Conservation (phyloP, 53 echinoderm and acorn worm genomes). For the Luidia sarsii region DNA sequence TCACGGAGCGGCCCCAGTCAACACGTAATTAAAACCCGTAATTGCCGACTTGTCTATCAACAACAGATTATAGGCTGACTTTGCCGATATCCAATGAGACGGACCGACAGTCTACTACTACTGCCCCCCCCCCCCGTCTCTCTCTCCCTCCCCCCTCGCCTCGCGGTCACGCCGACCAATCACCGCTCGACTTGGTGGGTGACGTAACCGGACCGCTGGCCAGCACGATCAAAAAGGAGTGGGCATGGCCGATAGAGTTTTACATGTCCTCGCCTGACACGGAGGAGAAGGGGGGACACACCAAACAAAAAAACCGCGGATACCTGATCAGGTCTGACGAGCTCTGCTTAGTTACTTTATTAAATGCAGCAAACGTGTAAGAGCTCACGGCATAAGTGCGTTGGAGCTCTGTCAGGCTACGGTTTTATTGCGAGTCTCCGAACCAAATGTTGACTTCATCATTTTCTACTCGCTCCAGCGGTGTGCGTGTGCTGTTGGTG, state of each 20-base stretch:
- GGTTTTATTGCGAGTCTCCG: no score
- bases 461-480: not conserved
- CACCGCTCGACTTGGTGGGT: not conserved
- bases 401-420: slow-evolving; percentile 5
- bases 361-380: slow-evolving; percentile 19
- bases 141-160: no score
- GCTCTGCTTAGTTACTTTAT: slow-evolving; percentile 36
- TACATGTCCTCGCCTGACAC: no score
- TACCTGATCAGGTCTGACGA: slow-evolving; percentile 13
- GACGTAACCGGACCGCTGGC: slow-evolving; percentile 15
- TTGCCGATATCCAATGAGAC: slow-evolving; percentile 53
- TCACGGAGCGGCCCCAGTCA: no score
- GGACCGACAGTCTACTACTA: no score
- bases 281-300: no score
- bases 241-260: slow-evolving; percentile 45
- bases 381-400: slow-evolving; percentile 13
- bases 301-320: slow-evolving; percentile 10
- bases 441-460: no score
- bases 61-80: slow-evolving; percentile 58
- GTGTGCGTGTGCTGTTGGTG: no score
- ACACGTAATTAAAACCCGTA: slow-evolving; percentile 70
- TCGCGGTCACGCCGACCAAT: slow-evolving; percentile 23
- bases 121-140: no score
- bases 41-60: slow-evolving; percentile 69
- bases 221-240: slow-evolving; percentile 26